Base-by-base conservation (phyloP, 2,113 vertebrate genomes). In the Penelope pileata region DNA sequence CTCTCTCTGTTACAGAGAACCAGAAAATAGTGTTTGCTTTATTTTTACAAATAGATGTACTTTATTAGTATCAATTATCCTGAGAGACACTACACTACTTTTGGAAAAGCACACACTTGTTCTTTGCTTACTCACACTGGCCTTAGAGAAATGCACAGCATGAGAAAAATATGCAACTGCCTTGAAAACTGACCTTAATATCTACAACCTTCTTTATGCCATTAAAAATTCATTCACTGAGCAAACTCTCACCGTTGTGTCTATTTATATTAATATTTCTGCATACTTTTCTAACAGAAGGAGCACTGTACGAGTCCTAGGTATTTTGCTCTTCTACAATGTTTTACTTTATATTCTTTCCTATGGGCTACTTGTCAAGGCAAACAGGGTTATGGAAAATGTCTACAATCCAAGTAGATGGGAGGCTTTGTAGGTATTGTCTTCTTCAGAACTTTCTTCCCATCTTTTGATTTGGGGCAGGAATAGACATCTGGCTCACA, bases 31-130 rank as follows among this genome's bases (percentile, higher is more conserved):
- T 1, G 56, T 95, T 83, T 53, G 48, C 88, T 94, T 96, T 70
- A 93, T 83, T 94, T 93, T 93, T 86, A 96, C 83, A 90, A 86
- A 90, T 83, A 75, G 85, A 56, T 93, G n/a, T 68, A 70, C 51
- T 93, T 38, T 73, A 88, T 89, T 94, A 83, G 63, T 73, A 82
- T 92, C 3, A 32, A 93, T 92, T 87, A 75, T 54, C 40, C 66
- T 43, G 64, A 24, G 59, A 92, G 70, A 86, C n/a, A 45, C 54
- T 22, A 32, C 26, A 18, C 34, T 42, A 24, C 82, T 75, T 77
- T 73, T 29, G 50, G 74, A 67, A 59, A 43, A 80, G 47, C 19
- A 48, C 17, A 27, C n/a, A 16, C 64, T 91, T 0, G 2, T 9
- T 73, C 38, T n/a, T n/a, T 83, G 56, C 82, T 82, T 68, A 50